Conservation (phyloP, 1,140 invertebrate genomes). For the Camponotus pennsylvanicus region DNA sequence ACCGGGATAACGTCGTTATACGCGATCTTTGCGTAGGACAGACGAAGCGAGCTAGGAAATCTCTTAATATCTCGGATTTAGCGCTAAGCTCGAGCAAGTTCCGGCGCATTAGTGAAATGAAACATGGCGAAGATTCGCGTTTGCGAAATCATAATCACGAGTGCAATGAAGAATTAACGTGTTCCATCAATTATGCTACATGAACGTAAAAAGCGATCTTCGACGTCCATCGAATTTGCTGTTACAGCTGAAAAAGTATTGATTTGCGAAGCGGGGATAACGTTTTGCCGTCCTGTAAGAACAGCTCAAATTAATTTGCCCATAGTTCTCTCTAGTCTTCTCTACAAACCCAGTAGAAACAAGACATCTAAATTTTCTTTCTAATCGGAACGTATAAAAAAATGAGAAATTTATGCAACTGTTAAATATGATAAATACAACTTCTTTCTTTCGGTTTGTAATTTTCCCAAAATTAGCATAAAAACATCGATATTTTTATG, state of each 20-base stretch:
- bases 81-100: neutral
- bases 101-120: neutral
- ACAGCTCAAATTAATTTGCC: neutral
- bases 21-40: neutral
- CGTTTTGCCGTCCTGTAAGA: neutral
- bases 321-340: neutral
- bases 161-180: slow-evolving; percentile 6
- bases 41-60: neutral
- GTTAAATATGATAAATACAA: too few relatives aligned
- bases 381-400: too few relatives aligned
- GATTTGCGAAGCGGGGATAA: neutral
- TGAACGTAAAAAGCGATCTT: slow-evolving; percentile 15
- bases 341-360: too few relatives aligned
- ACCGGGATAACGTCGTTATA: neutral
- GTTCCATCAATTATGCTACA: slow-evolving; percentile 10
- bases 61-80: neutral
- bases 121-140: neutral
- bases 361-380: too few relatives aligned
- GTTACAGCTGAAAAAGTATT: slow-evolving; percentile 15
- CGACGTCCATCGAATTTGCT: slow-evolving; percentile 7
- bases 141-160: neutral
- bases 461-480: too few relatives aligned
- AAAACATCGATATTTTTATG: too few relatives aligned
- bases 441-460: too few relatives aligned
- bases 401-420: too few relatives aligned